These are phyloP conservation scores for Keiferia lycopersicella DNA, from an alignment of 2,888 invertebrate species.

Conservation along the genomic window DNA sequence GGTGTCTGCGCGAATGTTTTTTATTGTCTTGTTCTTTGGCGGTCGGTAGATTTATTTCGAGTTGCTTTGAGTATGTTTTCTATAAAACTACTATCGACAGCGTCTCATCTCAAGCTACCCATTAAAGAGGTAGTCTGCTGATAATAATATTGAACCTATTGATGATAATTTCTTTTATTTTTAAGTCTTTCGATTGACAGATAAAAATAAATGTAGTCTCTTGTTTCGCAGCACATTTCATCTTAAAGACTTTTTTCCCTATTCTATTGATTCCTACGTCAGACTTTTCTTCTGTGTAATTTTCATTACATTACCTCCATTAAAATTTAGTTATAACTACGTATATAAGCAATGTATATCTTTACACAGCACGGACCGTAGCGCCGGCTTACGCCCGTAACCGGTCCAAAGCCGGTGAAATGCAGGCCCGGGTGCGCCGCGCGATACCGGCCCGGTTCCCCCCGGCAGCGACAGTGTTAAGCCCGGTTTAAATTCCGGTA, in stretches of 20 bases:
- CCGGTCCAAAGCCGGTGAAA: slow-evolving; percentile 60
- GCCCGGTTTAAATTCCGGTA: slow-evolving; percentile 78
- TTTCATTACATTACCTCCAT: no score
- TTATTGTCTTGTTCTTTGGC: slow-evolving; percentile 2
- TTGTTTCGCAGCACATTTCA: no score
- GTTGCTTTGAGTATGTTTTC: not conserved
- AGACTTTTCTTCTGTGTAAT: no score
- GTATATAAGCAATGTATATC: slow-evolving; percentile 71
- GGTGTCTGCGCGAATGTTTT: slow-evolving; percentile 38
- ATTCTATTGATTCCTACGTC: no score
- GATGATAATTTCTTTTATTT: no score
- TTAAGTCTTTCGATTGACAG: no score
- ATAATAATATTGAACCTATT: no score
- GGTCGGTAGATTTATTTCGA: not conserved
- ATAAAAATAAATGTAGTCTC: no score
- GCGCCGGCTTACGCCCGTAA: slow-evolving; percentile 56
- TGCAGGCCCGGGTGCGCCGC: slow-evolving; percentile 38
- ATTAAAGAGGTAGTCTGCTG: no score
- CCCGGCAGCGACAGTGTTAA: slow-evolving; percentile 64
- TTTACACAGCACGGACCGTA: slow-evolving; percentile 59
- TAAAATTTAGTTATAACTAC: no score
- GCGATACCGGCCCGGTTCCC: slow-evolving; percentile 52
- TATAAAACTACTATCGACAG: not conserved
- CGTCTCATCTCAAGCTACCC: no score
- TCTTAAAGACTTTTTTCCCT: no score